Percentiles rank a stretch among this genome's conserved stretches.
These are phyloP conservation scores for Pitta sordida DNA, from an alignment of 2,113 vertebrate species.

Conservation along the genomic window DNA sequence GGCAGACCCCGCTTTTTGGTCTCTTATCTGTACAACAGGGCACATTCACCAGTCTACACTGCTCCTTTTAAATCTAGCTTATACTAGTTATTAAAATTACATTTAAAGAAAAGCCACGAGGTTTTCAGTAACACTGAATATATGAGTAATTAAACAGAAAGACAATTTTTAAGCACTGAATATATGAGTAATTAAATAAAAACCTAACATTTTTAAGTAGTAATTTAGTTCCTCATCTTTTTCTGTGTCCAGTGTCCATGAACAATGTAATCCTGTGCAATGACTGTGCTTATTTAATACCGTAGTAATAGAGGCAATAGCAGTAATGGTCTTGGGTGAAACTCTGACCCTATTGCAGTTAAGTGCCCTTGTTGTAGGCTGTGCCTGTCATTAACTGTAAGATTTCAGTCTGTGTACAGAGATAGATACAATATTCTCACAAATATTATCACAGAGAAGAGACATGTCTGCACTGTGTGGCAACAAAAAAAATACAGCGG, in stretches of 20 bases:
- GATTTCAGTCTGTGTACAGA: neutral
- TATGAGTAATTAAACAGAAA: neutral
- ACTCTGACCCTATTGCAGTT: neutral
- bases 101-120: neutral
- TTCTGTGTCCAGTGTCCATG: neutral
- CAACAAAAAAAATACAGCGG: neutral
- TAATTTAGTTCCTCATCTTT: neutral
- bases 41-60: neutral
- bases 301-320: neutral
- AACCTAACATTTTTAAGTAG: neutral
- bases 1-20: neutral
- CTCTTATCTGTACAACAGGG: neutral
- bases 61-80: neutral
- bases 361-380: neutral
- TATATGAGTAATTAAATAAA: neutral
- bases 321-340: neutral
- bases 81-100: neutral
- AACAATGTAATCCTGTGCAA: neutral
- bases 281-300: neutral
- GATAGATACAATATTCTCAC: neutral
- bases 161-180: too few relatives aligned
- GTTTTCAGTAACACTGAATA: neutral
- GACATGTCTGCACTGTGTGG: neutral
- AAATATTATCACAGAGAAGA: neutral
- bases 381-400: neutral